Base-by-base conservation (phyloP, 2,113 vertebrate genomes). In the Salvator merianae region DNA sequence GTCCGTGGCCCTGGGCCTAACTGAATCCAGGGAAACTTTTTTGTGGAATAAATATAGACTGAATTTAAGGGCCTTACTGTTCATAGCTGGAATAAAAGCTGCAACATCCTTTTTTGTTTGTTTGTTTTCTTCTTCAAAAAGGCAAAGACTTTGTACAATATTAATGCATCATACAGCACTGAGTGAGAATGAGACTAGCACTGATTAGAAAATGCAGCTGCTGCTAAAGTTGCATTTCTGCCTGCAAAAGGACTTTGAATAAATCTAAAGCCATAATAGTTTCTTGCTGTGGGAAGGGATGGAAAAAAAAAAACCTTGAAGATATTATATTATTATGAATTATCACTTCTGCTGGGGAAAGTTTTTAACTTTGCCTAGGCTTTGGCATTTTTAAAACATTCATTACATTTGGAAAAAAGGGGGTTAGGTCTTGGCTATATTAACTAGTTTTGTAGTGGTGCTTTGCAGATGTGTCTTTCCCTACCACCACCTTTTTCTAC, bases 241-340 rank as follows among this genome's bases (percentile, higher is more conserved):
- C 92, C 91, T 89, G 82, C 93, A 85, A 88, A 94, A 95, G 85
- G 87, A 94, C 92, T 93, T 95, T 92, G 93, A 95, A 92, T 96
- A 96, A 93, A 95, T 95, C 59, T 82, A 95, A 96, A 96, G 96
- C 96, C 96, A 96, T 96, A 96, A 95, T 91, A 96, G 85, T 96
- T 95, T 95, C 94, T 95, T 95, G 95, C 94, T 95, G 93, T 96
- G 94, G 95, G 94, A 95, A 95, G 91, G 94, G 92, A 95, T 94
- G 93, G 90, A 95, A 95, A 95, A 93, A 94, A 94, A n/a, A n/a
- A 95, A 95, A 93, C 94, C 94, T 95, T 95, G 93, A 95, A 96
- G 94, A 96, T 93, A 96, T 94, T 95, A 95, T 96, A 95, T 96
- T 95, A 92, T 90, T 95, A 95, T 89, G 93, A 93, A 91, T 94